Conservation (phyloP, 1,140 invertebrate genomes). For the Zophobas atratus region DNA sequence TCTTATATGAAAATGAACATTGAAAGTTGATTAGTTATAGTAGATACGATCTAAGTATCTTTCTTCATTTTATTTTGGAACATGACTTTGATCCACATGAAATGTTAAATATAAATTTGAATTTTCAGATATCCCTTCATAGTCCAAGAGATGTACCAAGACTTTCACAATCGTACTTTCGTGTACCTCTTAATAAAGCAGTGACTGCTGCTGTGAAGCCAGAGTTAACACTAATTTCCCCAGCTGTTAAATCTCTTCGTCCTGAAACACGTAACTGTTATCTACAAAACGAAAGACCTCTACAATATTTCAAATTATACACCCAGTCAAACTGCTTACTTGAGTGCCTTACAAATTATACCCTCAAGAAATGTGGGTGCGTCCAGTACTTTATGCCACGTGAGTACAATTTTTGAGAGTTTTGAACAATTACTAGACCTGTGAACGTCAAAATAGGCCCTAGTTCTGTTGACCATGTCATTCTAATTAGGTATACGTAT, state of each 20-base stretch:
- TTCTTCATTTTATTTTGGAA: too few species aligned
- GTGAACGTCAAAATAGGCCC: too few species aligned
- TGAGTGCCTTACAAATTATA: conserved; percentile 83
- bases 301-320: conserved; percentile 77
- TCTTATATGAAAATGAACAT: too few species aligned
- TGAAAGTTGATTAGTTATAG: too few species aligned
- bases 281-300: conserved; percentile 70
- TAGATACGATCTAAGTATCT: too few species aligned
- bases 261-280: conserved; percentile 72
- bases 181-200: conserved; percentile 11
- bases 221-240: conserved; percentile 66
- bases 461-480: too few species aligned
- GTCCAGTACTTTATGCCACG: conserved; percentile 78
- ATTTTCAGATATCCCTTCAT: neutral
- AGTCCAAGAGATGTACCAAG: conserved; percentile 2
- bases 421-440: too few species aligned
- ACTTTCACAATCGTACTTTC: neutral
- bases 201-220: conserved; percentile 6
- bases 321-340: conserved; percentile 82
- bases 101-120: too few species aligned
- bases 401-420: conserved; percentile 62
- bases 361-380: conserved; percentile 74
- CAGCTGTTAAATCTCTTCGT: conserved; percentile 68
- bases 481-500: too few species aligned
- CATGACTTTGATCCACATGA: too few species aligned